Conservation (phyloP, 2,888 invertebrate genomes). For the Acanthococcus lagerstroemiae region DNA sequence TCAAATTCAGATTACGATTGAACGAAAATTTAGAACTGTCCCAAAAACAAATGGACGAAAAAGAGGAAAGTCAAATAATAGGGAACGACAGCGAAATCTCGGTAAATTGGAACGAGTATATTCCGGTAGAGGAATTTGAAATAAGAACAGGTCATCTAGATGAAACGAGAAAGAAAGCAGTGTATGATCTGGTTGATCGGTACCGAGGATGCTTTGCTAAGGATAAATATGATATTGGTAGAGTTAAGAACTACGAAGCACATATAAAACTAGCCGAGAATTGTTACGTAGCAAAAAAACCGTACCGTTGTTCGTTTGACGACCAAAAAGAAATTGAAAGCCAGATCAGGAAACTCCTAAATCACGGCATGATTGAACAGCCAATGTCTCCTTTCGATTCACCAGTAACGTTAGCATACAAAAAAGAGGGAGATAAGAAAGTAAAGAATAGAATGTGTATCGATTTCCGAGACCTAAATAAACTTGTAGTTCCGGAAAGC, state of each 20-base stretch:
- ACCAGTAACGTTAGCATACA: slow-evolving; percentile 14
- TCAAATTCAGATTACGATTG: not conserved
- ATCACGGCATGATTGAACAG: slow-evolving; percentile 17
- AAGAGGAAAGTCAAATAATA: not conserved
- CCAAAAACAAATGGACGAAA: not conserved
- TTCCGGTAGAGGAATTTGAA: slow-evolving; percentile 5
- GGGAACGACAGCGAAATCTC: too few relatives aligned
- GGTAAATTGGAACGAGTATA: slow-evolving; percentile 4
- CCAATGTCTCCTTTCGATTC: slow-evolving; percentile 19
- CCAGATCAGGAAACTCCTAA: slow-evolving; percentile 7
- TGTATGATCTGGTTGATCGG: not conserved
- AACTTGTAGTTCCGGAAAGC: slow-evolving; percentile 6
- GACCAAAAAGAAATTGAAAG: not conserved
- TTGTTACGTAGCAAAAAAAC: slow-evolving; percentile 18
- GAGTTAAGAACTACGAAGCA: not conserved
- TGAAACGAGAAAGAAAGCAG: not conserved
- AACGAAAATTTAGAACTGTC: not conserved
- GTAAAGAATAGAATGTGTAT: slow-evolving; percentile 7
- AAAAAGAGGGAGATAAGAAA: slow-evolving; percentile 7
- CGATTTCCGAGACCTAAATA: slow-evolving; percentile 26
- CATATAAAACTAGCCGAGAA: not conserved
- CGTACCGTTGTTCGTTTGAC: slow-evolving; percentile 14
- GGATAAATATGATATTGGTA: slow-evolving; percentile 14
- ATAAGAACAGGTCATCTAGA: not conserved
- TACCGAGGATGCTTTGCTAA: not conserved